Conservation (phyloP, 2,113 vertebrate genomes). For the Nothoprocta perdicaria region DNA sequence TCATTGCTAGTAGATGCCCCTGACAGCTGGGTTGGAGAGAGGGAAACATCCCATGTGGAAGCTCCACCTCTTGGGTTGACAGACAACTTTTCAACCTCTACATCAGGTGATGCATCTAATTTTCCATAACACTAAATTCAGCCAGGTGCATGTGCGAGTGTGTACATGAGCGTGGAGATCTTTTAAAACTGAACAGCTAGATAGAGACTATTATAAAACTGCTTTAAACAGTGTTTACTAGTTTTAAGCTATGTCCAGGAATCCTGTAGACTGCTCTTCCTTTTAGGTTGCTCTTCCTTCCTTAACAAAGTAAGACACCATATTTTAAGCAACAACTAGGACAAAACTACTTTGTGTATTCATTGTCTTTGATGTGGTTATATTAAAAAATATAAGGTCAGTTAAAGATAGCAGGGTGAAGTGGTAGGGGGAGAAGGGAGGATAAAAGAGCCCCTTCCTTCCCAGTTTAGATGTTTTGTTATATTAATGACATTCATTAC, state of each 20-base stretch:
- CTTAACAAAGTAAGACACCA: not conserved
- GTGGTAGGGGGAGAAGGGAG: not conserved
- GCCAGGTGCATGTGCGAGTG: rapidly evolving
- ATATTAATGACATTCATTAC: slow-evolving; percentile 44
- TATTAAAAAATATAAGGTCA: not conserved
- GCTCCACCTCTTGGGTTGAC: not conserved
- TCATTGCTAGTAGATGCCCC: not conserved
- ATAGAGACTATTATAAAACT: not conserved
- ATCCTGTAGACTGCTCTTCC: not conserved
- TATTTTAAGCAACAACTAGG: not conserved
- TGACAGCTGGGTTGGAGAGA: not conserved
- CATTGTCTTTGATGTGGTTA: not conserved
- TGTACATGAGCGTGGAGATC: not conserved
- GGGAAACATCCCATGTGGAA: not conserved
- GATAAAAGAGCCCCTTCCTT: not conserved
- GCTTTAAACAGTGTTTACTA: not conserved
- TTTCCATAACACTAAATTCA: not conserved
- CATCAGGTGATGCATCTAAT: not conserved
- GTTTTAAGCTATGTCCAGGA: not conserved
- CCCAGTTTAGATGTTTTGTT: slow-evolving; percentile 4
- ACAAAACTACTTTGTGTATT: not conserved
- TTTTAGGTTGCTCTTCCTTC: not conserved
- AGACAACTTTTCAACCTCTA: slow-evolving; percentile 5
- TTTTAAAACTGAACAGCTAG: not conserved
- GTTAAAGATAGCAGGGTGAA: not conserved